phyloP scores from a whole-genome alignment of 2,797 vertebrate species.

The Clarias platycephalus region DNA sequence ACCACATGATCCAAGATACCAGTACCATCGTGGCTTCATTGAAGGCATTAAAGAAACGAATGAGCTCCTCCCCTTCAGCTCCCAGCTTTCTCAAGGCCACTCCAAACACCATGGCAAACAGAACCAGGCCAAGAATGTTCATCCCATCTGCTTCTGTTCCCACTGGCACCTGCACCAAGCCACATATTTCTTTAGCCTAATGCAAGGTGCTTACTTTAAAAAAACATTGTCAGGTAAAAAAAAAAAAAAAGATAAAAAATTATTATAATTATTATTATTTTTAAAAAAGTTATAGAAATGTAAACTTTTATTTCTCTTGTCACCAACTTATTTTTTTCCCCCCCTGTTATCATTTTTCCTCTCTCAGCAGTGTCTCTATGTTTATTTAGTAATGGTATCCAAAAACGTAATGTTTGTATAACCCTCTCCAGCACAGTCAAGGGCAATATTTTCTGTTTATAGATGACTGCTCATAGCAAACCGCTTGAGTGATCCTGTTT shows the following conservation, averaged over 20 bases:
- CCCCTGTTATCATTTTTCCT: neutral
- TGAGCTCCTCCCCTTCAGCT: slow-evolving; percentile 90
- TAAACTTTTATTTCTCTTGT: neutral
- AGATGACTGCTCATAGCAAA: neutral
- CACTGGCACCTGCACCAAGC: slow-evolving; percentile 78
- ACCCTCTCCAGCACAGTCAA: neutral
- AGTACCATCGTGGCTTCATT: slow-evolving; percentile 98
- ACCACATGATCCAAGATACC: slow-evolving; percentile 99
- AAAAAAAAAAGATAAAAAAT: neutral
- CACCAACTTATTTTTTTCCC: neutral
- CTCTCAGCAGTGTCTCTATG: neutral
- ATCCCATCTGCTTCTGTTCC: slow-evolving; percentile 89
- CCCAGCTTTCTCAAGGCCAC: slow-evolving; percentile 94
- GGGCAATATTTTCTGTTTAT: neutral
- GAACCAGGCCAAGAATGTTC: slow-evolving; percentile 96
- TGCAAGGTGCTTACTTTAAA: neutral
- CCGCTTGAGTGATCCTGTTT: neutral
- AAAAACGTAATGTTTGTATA: neutral
- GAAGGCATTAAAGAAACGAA: slow-evolving; percentile 94
- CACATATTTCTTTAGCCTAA: neutral
- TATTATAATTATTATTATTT: neutral
- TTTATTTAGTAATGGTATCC: neutral
- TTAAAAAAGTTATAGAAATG: neutral
- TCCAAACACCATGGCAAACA: slow-evolving; percentile 93
- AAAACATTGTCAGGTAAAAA: neutral